phyloP scores from a whole-genome alignment of 2,113 vertebrate genomes.

The Oreotrochilus melanogaster region DNA sequence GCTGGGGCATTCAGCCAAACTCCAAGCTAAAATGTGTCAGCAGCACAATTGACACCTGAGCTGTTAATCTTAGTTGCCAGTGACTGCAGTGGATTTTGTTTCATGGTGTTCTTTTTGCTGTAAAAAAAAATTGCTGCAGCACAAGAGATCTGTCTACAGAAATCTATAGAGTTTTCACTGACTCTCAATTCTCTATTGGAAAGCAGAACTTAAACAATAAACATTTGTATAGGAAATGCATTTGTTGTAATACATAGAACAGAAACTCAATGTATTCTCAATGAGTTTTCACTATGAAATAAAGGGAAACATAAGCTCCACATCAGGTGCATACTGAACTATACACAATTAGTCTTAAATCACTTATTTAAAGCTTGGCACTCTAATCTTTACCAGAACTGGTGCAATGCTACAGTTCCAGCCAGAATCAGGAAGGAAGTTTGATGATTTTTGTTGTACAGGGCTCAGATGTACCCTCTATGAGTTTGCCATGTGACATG shows the following conservation, averaged over 20 bases:
- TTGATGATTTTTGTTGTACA: not conserved
- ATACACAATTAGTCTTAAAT: not conserved
- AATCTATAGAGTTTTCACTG: not conserved
- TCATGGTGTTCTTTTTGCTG: not conserved
- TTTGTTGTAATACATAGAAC: not conserved
- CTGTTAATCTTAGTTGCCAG: slow-evolving; percentile 47
- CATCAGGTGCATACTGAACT: not conserved
- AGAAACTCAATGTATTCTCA: not conserved
- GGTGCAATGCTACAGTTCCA: not conserved
- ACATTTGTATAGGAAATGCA: not conserved
- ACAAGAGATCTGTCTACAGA: not conserved
- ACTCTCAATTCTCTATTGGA: not conserved
- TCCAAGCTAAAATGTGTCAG: slow-evolving; percentile 57
- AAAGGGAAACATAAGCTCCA: not conserved
- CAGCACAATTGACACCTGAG: slow-evolving; percentile 55
- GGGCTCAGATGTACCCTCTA: not conserved
- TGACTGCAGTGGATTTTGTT: slow-evolving; percentile 36
- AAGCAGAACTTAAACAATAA: not conserved
- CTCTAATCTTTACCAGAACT: not conserved
- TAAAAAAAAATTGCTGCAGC: not conserved
- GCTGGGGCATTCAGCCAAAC: slow-evolving; percentile 39
- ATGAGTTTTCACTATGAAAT: not conserved
- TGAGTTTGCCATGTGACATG: not conserved
- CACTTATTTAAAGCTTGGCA: not conserved
- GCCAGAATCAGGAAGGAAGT: not conserved